Evolutionary conservation across 2,888 invertebrate species (phyloP), one percentile per base, ranked within the genome.

Genomic region (Lissocephala sabroskyi): DNA sequence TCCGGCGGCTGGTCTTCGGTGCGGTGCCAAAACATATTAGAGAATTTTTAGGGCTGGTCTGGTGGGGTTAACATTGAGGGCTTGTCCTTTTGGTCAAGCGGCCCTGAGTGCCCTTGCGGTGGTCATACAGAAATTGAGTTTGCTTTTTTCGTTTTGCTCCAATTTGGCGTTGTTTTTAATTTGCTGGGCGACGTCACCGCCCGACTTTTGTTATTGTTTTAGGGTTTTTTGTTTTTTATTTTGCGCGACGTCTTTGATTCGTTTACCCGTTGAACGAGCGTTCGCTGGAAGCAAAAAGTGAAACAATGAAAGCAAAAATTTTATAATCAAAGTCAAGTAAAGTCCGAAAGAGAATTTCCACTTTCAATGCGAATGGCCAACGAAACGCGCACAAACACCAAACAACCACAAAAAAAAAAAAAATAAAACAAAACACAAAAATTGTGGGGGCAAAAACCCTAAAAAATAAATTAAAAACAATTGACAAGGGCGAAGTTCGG

Each of bases 1-100:
- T 17, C 37, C 28, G 33, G 43, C 1, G 46, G 41, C 4, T 42
- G 56, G 52, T 73, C 56, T 52, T 65, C n/a, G n/a, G n/a, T n/a
- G n/a, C n/a, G 52, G 28, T 52, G 45, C 62, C 74, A 70, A 70
- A 70, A 61, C 73, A 73, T 73, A n/a, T n/a, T n/a, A n/a, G n/a
- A n/a, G n/a, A n/a, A n/a, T n/a, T n/a, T n/a, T n/a, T n/a, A n/a
- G n/a, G n/a, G n/a, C n/a, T n/a, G n/a, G n/a, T n/a, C n/a, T n/a
- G n/a, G n/a, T n/a, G n/a, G n/a, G n/a, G n/a, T n/a, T n/a, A n/a
- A n/a, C n/a, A n/a, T n/a, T n/a, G n/a, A n/a, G n/a, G n/a, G n/a
- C n/a, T n/a, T n/a, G n/a, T n/a, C n/a, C n/a, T n/a, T n/a, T n/a
- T n/a, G n/a, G n/a, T n/a, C n/a, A n/a, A n/a, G n/a, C n/a, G n/a